Percentiles rank a stretch among this genome's conserved stretches.
These are phyloP conservation scores for Lasioglossum villosulum DNA, from an alignment of 2,888 invertebrate species.

Conservation along the genomic window DNA sequence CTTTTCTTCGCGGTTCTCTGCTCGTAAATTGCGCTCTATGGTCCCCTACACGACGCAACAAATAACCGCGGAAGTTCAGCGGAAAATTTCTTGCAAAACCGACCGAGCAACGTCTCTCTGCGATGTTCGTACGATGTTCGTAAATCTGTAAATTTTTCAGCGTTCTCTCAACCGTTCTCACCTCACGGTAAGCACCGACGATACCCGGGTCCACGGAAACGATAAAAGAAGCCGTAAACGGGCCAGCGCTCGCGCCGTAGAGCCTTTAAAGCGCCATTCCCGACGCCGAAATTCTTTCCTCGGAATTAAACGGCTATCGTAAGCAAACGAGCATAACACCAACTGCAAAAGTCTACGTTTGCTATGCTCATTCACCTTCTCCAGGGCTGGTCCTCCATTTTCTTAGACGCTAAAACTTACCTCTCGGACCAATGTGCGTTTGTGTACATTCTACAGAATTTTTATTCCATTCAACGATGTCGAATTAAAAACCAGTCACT, in stretches of 20 bases:
- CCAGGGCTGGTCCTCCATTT: background rate
- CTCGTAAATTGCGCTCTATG: conserved; percentile 3
- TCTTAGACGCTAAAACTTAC: background rate
- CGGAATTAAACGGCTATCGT: conserved; percentile 23
- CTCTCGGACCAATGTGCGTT: background rate
- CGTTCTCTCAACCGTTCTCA: background rate
- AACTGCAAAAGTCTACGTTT: background rate
- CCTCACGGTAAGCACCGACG: background rate
- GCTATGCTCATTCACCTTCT: background rate
- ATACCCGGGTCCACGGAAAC: background rate
- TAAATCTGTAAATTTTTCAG: conserved; percentile 15
- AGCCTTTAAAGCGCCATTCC: conserved; percentile 12
- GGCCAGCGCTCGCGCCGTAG: background rate
- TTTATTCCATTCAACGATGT: background rate
- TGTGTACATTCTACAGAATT: background rate
- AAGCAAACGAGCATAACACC: conserved; percentile 16
- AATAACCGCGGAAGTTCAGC: background rate
- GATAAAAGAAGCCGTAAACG: conserved; percentile 11
- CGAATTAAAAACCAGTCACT: background rate
- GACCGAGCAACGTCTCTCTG: background rate
- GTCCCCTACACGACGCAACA: background rate
- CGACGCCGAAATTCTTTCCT: conserved; percentile 14
- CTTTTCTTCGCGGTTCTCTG: background rate
- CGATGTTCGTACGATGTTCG: background rate
- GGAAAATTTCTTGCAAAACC: conserved; percentile 1